Conservation (phyloP, 2,113 vertebrate species). For the Rhinolophus sinicus region DNA sequence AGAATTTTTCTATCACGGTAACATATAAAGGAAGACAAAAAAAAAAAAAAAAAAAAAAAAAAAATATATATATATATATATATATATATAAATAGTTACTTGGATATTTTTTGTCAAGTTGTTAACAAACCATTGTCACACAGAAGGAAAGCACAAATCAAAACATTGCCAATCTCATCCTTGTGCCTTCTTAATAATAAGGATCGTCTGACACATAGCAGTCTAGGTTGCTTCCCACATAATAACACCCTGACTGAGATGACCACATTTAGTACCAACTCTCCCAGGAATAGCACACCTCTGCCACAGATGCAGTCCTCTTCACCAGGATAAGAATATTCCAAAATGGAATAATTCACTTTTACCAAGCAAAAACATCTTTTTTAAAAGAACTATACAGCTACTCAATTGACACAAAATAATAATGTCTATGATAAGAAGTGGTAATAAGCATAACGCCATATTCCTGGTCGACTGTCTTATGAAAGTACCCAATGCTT, state of each 20-base stretch:
- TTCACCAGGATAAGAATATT: neutral
- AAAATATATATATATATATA: too few relatives aligned
- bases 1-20: neutral
- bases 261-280: neutral
- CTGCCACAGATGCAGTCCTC: neutral
- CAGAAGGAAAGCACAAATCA: neutral
- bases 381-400: neutral
- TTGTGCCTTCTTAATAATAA: neutral
- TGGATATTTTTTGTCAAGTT: neutral
- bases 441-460: neutral
- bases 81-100: neutral
- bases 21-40: constrained; percentile 51
- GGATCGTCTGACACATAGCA: neutral
- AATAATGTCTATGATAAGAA: neutral
- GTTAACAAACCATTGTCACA: neutral
- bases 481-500: neutral
- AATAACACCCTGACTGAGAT: neutral
- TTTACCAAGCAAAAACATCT: constrained; percentile 14
- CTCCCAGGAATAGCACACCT: neutral
- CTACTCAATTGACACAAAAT: neutral
- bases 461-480: neutral
- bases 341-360: neutral
- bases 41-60: too few relatives aligned
- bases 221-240: rapidly evolving
- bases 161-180: neutral